Base-by-base conservation (phyloP, 2,888 invertebrate genomes). In the Rhimphoctona megacephalus region DNA sequence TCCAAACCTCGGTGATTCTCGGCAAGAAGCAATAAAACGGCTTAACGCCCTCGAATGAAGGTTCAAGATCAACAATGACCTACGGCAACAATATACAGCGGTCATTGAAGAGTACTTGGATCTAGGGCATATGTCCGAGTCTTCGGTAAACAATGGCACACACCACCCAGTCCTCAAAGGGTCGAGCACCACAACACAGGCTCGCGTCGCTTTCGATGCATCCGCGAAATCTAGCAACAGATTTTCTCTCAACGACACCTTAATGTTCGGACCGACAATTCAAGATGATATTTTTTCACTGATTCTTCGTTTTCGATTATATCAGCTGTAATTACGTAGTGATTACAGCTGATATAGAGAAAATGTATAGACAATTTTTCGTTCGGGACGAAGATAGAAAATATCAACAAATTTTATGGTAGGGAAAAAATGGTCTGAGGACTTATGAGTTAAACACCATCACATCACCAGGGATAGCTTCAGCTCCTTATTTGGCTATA, bases 91-190 rank as follows among this genome's bases (percentile, higher is more conserved):
- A n/a, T 72, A 72, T n/a, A 33, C 6, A 6, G 52, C 46, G 81
- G 46, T 84, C 19, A 74, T 88, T 0, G 36, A 86, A n/a, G 84
- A 84, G 57, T 88, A 88, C 25, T 2, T 82, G 7, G 43, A 74
- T 2, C 36, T 69, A 7, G 72, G n/a, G 8, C 52, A 52, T 7
- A 52, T 52, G 52, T 6, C 52, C 52, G 52, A 52, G 52, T 52
- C n/a, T 1, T 7, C 5, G 52, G n/a, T 1, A 6, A 7, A 52
- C 6, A 1, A 52, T 7, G 52, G n/a, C 5, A 19, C 52, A 1
- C 52, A 52, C 8, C 52, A 52, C n/a, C 3, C 52, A 0, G 52
- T 52, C n/a, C 1, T 52, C 52, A 52, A 52, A n/a, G n/a, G 7
- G 2, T 52, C 52, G 0, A 52, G 52, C n/a, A 52, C 5, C n/a